Conservation (phyloP, 2,797 vertebrate genomes). For the Trachurus trachurus region DNA sequence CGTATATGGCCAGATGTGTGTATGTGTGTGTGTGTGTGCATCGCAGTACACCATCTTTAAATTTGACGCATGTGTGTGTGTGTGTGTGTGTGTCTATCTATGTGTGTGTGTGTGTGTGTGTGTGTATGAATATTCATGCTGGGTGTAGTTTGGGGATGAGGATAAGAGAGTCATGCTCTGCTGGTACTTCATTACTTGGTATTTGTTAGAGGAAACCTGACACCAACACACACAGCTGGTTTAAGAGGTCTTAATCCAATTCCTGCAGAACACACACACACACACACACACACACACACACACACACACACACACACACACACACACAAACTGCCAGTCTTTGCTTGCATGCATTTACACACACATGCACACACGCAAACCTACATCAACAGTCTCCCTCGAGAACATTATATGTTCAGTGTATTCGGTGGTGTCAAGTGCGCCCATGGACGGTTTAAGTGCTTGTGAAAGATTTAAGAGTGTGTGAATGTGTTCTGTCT, state of each 20-base stretch:
- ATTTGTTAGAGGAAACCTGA: constrained; percentile 52
- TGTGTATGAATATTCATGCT: constrained; percentile 69
- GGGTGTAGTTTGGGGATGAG: constrained; percentile 54
- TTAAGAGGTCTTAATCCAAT: constrained; percentile 52
- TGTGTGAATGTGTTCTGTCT: constrained; percentile 10
- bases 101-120: constrained; percentile 16
- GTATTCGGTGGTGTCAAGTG: constrained; percentile 23
- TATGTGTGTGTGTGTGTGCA: constrained; percentile 40
- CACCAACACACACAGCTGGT: constrained; percentile 19
- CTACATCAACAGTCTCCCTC: neutral
- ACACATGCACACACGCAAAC: neutral
- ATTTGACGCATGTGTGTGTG: neutral
- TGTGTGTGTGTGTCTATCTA: constrained; percentile 13
- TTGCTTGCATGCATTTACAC: neutral
- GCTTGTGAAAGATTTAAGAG: constrained; percentile 47
- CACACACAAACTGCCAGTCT: constrained; percentile 1
- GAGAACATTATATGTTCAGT: constrained; percentile 3
- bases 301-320: neutral
- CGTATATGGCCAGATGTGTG: neutral
- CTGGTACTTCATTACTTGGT: constrained; percentile 60
- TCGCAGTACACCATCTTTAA: constrained; percentile 1
- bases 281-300: neutral
- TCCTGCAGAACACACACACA: constrained; percentile 10
- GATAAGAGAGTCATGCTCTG: constrained; percentile 53
- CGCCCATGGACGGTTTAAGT: constrained; percentile 14